Evolutionary conservation across 1,140 invertebrate species (phyloP), one percentile per base, ranked within the genome.

Genomic region (Drosophila malerkotliana): DNA sequence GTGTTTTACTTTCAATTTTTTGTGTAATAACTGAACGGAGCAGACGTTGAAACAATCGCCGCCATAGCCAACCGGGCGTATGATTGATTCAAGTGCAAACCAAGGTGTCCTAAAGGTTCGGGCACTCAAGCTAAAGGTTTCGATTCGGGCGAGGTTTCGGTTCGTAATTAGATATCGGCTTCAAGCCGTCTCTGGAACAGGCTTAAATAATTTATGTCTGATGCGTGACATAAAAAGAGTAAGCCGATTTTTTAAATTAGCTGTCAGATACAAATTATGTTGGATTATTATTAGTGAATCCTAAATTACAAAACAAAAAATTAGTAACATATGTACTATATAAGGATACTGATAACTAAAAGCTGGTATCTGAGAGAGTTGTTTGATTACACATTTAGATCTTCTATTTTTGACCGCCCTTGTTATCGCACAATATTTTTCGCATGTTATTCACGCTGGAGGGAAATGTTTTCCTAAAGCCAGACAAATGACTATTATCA

Each of bases 1-100:
- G 39, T 55, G 58, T 26, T 34, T 39, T 72, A 87, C 83, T 87
- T 88, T 87, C 82, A 72, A 68, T 77, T 88, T 47, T 75, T 68
- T 60, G 45, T 79, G 72, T 74, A 57, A 56, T 75, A 75, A 74
- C 34, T 51, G 34, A 56, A 48, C 37, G 26, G 12, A 52, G 12
- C 56, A 51, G 18, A 41, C 21, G 26, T 58, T 28, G 21, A 10
- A 45, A 14, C 60, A 37, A 32, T 34, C 30, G 37, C 37, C 48
- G 37, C 53, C 41, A 37, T 48, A 15, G 14, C 44, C 60, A 34
- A 45, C 55, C 28, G 53, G 52, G 37, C 72, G 59, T 51, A 47
- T 67, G 72, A 57, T 56, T 63, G 54, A 45, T 49, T 62, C 57
- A 48, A 53, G 62, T 74, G 30, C 51, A 53, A 64, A 26, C 34